Percentiles rank a stretch among this genome's conserved stretches.
Evolutionary conservation across 2,888 invertebrate genomes (phyloP).

Genomic region (Drosophila flavopinicola): DNA sequence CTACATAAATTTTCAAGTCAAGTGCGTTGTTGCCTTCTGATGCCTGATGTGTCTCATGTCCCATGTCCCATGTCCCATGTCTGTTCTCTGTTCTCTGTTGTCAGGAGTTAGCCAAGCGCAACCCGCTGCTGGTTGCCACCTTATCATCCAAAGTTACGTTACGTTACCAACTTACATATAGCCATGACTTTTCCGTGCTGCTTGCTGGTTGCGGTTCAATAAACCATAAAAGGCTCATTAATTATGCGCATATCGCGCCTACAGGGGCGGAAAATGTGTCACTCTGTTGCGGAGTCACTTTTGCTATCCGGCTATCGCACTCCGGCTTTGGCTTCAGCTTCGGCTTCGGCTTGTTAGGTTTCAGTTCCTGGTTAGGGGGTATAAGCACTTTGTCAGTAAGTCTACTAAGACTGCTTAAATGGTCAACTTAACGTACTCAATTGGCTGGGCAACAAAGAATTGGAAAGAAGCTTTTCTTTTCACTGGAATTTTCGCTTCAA

Average conservation of each 20-base stretch:
- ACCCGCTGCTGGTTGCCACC: conserved; percentile 66
- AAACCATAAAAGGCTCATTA: conserved; percentile 84
- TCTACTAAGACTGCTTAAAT: conserved; percentile 8
- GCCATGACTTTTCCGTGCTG: conserved; percentile 67
- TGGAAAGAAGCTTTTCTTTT: no score
- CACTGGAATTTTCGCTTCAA: no score
- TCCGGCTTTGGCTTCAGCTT: no score
- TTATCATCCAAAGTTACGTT: conserved; percentile 52
- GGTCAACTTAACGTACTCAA: background rate
- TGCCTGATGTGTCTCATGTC: conserved; percentile 12
- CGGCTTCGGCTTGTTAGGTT: conserved; percentile 29
- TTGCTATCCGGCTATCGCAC: conserved; percentile 34
- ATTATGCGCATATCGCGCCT: conserved; percentile 83
- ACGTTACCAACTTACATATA: conserved; percentile 41
- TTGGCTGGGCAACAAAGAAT: background rate
- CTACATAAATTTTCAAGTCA: conserved; percentile 82
- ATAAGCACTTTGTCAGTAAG: conserved; percentile 13
- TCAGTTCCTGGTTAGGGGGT: conserved; percentile 42
- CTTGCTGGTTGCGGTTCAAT: conserved; percentile 79
- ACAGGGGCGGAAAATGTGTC: conserved; percentile 78
- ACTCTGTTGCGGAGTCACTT: conserved; percentile 40
- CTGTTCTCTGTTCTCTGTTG: conserved; percentile 7
- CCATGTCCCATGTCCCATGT: conserved; percentile 8
- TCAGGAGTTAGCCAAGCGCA: conserved; percentile 81
- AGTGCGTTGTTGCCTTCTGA: conserved; percentile 66